Evolutionary conservation across 1,140 invertebrate species (phyloP).

Genomic region (Paraescarpia echinospica): DNA sequence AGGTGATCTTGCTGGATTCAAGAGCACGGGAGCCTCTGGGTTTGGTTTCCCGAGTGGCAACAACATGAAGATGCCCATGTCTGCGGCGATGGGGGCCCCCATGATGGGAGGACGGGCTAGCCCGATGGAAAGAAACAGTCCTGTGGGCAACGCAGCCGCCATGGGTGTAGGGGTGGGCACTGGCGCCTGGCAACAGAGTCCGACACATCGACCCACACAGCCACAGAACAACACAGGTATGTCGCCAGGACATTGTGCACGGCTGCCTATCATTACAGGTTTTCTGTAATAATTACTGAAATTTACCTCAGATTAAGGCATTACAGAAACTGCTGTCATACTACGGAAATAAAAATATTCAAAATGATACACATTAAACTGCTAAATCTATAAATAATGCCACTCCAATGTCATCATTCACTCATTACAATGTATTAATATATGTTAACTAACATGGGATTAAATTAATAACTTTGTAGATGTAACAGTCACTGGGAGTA

Average conservation of each 20-base stretch:
- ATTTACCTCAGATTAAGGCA: no score
- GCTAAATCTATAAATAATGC: no score
- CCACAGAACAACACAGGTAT: slow-evolving; percentile 31
- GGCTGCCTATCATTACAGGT: no score
- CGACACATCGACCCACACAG: slow-evolving; percentile 17
- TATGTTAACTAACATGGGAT: no score
- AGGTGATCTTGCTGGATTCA: background rate
- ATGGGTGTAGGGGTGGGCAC: slow-evolving; percentile 12
- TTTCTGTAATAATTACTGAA: no score
- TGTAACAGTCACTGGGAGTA: no score
- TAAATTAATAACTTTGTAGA: no score
- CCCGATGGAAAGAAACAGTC: background rate
- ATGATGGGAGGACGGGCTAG: background rate
- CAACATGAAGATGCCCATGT: background rate
- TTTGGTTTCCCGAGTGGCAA: background rate
- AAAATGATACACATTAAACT: no score
- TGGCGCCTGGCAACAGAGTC: slow-evolving; percentile 21
- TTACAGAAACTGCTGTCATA: no score
- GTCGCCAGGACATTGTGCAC: background rate
- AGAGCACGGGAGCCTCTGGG: background rate
- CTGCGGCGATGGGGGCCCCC: background rate
- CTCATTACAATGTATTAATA: no score
- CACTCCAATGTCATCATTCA: no score
- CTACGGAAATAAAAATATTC: no score
- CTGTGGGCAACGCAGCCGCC: slow-evolving; percentile 2